phyloP scores from a whole-genome alignment of 2,113 vertebrate genomes.

The Raja brachyura region DNA sequence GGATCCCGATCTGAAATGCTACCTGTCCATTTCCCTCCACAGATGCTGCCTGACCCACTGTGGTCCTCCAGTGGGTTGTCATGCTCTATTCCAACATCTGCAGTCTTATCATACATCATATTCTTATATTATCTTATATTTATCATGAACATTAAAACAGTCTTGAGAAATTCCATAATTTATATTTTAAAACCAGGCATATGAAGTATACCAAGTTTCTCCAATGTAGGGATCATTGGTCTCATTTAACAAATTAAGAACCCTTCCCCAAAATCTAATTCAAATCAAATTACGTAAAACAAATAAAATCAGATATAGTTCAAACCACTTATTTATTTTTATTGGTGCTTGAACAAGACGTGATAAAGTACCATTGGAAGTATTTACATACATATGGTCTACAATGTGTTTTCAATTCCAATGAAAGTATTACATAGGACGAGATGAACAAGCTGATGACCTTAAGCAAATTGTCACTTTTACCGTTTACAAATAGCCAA shows the following conservation, averaged over 20 bases:
- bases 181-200: neutral
- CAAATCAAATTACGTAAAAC: neutral
- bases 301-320: slow-evolving; percentile 5
- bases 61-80: too few species aligned
- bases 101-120: too few species aligned
- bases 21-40: too few species aligned
- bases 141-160: too few species aligned
- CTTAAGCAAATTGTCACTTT: slow-evolving; percentile 28
- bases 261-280: neutral
- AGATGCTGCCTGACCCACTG: too few species aligned
- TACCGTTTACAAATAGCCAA: slow-evolving; percentile 15
- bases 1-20: too few species aligned
- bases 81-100: too few species aligned
- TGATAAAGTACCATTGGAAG: slow-evolving; percentile 18
- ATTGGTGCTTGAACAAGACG: slow-evolving; percentile 36
- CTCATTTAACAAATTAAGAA: neutral
- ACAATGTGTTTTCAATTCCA: neutral
- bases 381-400: slow-evolving; percentile 37
- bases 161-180: too few species aligned
- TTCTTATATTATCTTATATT: too few species aligned
- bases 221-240: neutral
- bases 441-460: slow-evolving; percentile 35
- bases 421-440: slow-evolving; percentile 25
- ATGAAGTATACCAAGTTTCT: neutral
- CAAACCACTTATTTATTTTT: slow-evolving; percentile 33